phyloP scores from a whole-genome alignment of 2,113 vertebrate genomes.

The Pseudonaja textilis region DNA sequence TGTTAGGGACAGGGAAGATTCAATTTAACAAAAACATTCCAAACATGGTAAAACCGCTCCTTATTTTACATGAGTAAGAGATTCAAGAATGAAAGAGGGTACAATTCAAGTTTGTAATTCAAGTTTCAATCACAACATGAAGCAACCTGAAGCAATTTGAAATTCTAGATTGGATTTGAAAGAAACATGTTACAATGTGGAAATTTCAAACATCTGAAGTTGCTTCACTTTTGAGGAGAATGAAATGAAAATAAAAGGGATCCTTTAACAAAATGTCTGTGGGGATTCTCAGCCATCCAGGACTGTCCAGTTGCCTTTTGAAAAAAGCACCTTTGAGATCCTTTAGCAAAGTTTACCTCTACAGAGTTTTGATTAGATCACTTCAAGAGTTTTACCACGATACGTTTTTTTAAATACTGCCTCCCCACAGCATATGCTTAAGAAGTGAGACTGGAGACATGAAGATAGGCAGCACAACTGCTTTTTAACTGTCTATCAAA shows the following conservation, averaged over 20 bases:
- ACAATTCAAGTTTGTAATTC: not conserved
- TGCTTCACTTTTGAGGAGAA: not conserved
- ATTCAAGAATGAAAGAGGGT: not conserved
- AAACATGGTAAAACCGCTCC: not conserved
- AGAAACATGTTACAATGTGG: not conserved
- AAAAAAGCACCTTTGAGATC: not conserved
- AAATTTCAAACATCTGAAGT: not conserved
- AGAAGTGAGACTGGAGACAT: not conserved
- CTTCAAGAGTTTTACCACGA: not conserved
- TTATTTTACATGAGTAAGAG: not conserved
- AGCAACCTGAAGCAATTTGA: not conserved
- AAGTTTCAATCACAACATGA: not conserved
- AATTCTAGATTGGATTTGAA: not conserved
- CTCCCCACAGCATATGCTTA: not conserved
- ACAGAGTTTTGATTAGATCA: not conserved
- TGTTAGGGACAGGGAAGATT: not conserved
- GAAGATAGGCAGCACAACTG: not conserved
- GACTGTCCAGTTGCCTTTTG: too few relatives aligned
- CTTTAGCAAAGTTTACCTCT: not conserved
- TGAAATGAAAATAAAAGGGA: not conserved
- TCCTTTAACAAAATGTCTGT: not conserved
- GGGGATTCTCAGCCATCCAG: too few relatives aligned
- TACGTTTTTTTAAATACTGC: not conserved
- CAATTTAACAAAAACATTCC: not conserved
- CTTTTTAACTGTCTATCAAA: not conserved